Base-by-base conservation (phyloP, 2,113 vertebrate genomes). In the Hylia prasina region DNA sequence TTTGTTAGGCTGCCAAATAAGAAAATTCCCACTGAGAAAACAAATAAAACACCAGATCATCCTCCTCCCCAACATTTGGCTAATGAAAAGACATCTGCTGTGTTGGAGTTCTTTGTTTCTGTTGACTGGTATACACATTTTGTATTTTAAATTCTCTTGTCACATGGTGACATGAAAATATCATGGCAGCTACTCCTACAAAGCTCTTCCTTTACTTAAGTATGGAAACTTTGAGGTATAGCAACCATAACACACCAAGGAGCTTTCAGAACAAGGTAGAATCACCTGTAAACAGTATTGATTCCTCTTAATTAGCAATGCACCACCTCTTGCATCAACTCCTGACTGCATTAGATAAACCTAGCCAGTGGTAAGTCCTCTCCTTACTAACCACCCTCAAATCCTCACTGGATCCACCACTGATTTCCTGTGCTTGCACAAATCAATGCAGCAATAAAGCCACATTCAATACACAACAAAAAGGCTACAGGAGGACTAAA, bases 401-500 rank as follows among this genome's bases (percentile, higher is more conserved):
- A 82, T 79, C 79, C 84, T 61, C 76, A 78, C 78, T 90, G 87
- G 75, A 90, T 92, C 71, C 94, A 82, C 84, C 94, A 95, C 94
- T 93, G 97, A 97, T 96, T 97, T 94, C 91, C 96, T 87, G 40
- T 93, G 95, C 73, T 97, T 96, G 94, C 96, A 98, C 97, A 98
- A 95, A 95, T 82, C 82, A 93, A 51, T 97, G 95, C 97, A 98
- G 98, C 96, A 53, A 98, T 97, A 97, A 98, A 98, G 97, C 97
- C 98, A 98, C 90, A 93, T 96, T 91, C 91, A 96, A 89, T 97
- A 95, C 97, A 97, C 95, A 89, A 98, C 97, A 98, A 42, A 96
- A 96, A 95, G 27, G 71, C 73, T 97, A 97, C 97, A 96, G 78
- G 81, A 94, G 72, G 75, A 96, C 87, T 90, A 96, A 58, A 97